Evolutionary conservation across 2,797 vertebrate species (phyloP), one percentile per base, ranked within the genome.

Genomic region (Crotalus adamanteus): DNA sequence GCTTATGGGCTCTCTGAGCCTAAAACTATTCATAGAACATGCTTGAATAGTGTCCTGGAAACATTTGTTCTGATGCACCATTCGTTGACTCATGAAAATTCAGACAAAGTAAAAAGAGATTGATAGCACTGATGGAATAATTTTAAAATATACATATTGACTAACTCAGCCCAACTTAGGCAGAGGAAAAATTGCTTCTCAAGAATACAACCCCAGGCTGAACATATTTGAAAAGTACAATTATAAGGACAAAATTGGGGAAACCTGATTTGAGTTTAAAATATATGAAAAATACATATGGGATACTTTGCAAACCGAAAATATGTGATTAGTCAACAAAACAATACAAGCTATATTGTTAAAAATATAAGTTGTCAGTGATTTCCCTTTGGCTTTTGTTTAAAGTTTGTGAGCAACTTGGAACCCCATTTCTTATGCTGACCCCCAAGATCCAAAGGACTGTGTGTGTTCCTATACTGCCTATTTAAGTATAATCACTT

Each of bases 291-390:
- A 78, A 42, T 47, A 42, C 73, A 22, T 78, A 25, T 25, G 37
- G 73, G 73, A 83, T 83, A 20, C 37, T 83, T 83, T 47, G 73
- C 37, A 78, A 42, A 78, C 37, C 0, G 18, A 22, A 78, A 78
- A 78, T 78, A 31, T 78, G 18, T 78, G 18, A 83, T 83, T 83
- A 11, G 37, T 42, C 37, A 47, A 42, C 20, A 47, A 93, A 89
- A 25, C 92, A 90, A 73, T 87, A 59, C 53, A 20, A 51, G 88
- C 92, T 95, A 95, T 83, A 25, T 94, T 94, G 95, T 86, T 91
- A 93, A 94, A 96, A 96, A 88, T 57, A 95, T 95, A 63, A 95
- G 42, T 61, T 94, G 22, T 51, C 16, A 83, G 42, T 28, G 3
- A 93, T 93, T 92, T 90, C 51, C 89, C 92, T 92, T 95, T 20